These are phyloP conservation scores for Pristionchus maxplancki DNA, from an alignment of 2,888 invertebrate genomes.

Conservation along the genomic window DNA sequence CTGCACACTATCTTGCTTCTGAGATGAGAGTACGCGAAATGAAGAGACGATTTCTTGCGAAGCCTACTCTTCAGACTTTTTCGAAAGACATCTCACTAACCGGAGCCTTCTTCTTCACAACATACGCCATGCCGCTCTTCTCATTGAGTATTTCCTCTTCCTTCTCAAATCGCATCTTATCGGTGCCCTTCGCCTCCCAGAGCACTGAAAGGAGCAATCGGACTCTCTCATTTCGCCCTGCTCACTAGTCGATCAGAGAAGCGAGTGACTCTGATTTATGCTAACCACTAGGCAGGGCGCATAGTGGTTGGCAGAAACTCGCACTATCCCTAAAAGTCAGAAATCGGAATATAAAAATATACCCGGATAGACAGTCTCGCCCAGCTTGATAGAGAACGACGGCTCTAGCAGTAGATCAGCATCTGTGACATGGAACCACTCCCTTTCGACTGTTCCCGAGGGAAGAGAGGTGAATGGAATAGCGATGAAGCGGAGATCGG, in stretches of 20 bases:
- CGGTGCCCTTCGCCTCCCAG: background rate
- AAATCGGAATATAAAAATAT: too few species aligned
- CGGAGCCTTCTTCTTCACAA: background rate
- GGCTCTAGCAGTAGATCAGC: background rate
- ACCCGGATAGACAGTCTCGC: too few species aligned
- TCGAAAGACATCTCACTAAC: background rate
- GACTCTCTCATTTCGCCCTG: too few species aligned
- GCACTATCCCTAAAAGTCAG: too few species aligned
- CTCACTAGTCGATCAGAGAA: too few species aligned
- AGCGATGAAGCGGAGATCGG: conserved; percentile 2
- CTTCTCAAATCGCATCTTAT: background rate
- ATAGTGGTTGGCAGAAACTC: too few species aligned
- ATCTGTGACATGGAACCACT: background rate
- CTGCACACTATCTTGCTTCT: too few species aligned
- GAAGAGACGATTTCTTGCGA: too few species aligned
- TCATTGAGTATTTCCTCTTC: background rate
- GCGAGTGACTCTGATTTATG: too few species aligned
- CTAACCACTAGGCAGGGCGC: too few species aligned
- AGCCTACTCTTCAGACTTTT: too few species aligned
- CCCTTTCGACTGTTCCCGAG: background rate
- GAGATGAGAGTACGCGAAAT: too few species aligned
- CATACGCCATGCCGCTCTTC: background rate
- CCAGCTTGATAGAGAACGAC: background rate
- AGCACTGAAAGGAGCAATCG: background rate
- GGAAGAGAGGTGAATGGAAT: background rate